Evolutionary conservation across 2,888 invertebrate species (phyloP).

Genomic region (Drosophila niveifrons): DNA sequence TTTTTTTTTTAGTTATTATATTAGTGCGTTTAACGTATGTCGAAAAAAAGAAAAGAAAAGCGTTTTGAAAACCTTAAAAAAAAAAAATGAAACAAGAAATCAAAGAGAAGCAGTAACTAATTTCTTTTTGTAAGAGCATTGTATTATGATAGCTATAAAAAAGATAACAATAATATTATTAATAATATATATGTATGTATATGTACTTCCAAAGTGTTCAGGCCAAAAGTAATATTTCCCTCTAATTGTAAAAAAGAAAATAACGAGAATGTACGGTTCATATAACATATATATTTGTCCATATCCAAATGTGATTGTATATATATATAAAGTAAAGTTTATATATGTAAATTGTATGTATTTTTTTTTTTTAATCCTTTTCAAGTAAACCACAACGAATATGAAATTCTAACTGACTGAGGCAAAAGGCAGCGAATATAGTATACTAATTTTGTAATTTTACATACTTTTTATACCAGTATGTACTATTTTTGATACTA

Average conservation of each 20-base stretch:
- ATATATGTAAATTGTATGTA: slow-evolving; percentile 21
- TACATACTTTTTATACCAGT: slow-evolving; percentile 14
- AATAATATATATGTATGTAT: slow-evolving; percentile 37
- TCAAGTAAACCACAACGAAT: slow-evolving; percentile 51
- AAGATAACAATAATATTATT: background rate
- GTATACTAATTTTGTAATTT: slow-evolving; percentile 10
- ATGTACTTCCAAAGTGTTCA: slow-evolving; percentile 80
- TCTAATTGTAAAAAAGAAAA: slow-evolving; percentile 15
- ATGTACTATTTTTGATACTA: slow-evolving; percentile 53
- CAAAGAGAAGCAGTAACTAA: slow-evolving; percentile 18
- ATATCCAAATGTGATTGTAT: slow-evolving; percentile 34
- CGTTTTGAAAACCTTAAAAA: slow-evolving; percentile 56
- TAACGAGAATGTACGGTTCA: slow-evolving; percentile 23
- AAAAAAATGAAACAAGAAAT: slow-evolving; percentile 12
- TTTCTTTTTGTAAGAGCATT: slow-evolving; percentile 22
- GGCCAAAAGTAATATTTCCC: slow-evolving; percentile 70
- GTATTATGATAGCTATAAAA: slow-evolving; percentile 50
- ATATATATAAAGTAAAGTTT: slow-evolving; percentile 33
- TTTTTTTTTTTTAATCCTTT: slow-evolving; percentile 21
- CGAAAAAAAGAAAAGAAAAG: slow-evolving; percentile 28
- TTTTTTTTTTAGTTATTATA: slow-evolving; percentile 29
- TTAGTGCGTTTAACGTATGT: slow-evolving; percentile 50
- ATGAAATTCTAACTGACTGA: slow-evolving; percentile 62
- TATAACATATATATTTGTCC: slow-evolving; percentile 32
- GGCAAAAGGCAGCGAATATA: slow-evolving; percentile 57